Percentiles rank a stretch among this genome's conserved stretches.
phyloP scores from a whole-genome alignment of 2,113 vertebrate species.

The Suncus etruscus region DNA sequence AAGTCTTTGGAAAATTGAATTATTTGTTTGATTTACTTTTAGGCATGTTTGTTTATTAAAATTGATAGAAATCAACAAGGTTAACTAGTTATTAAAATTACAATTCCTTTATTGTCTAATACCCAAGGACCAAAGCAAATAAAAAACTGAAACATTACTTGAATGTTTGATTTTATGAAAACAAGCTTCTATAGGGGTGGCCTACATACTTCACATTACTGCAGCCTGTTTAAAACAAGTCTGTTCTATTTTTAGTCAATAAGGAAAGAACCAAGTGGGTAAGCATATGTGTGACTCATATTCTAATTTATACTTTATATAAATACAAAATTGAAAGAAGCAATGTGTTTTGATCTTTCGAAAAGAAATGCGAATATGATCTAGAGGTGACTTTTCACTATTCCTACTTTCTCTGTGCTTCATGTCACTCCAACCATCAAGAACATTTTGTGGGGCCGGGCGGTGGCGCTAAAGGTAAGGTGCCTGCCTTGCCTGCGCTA shows the following conservation, averaged over 20 bases:
- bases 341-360: slow-evolving; percentile 76
- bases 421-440: neutral
- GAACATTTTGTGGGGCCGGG: neutral
- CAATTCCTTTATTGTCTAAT: slow-evolving; percentile 77
- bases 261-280: slow-evolving; percentile 75
- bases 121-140: slow-evolving; percentile 57
- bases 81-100: slow-evolving; percentile 80
- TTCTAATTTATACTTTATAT: slow-evolving; percentile 80
- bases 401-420: neutral
- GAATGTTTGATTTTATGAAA: slow-evolving; percentile 66
- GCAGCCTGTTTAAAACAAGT: slow-evolving; percentile 68
- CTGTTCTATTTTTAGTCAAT: slow-evolving; percentile 78
- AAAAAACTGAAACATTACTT: slow-evolving; percentile 51
- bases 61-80: slow-evolving; percentile 74
- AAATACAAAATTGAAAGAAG: slow-evolving; percentile 77
- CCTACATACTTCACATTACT: slow-evolving; percentile 64
- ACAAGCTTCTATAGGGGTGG: slow-evolving; percentile 65
- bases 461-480: no score
- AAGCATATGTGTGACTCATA: slow-evolving; percentile 75
- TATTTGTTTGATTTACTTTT: slow-evolving; percentile 75
- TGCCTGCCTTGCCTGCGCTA: no score
- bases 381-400: neutral
- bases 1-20: slow-evolving; percentile 70
- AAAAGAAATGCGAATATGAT: slow-evolving; percentile 68
- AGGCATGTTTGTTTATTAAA: slow-evolving; percentile 80